These are phyloP conservation scores for Prosapia bicincta DNA, from an alignment of 2,888 invertebrate species.

Conservation along the genomic window DNA sequence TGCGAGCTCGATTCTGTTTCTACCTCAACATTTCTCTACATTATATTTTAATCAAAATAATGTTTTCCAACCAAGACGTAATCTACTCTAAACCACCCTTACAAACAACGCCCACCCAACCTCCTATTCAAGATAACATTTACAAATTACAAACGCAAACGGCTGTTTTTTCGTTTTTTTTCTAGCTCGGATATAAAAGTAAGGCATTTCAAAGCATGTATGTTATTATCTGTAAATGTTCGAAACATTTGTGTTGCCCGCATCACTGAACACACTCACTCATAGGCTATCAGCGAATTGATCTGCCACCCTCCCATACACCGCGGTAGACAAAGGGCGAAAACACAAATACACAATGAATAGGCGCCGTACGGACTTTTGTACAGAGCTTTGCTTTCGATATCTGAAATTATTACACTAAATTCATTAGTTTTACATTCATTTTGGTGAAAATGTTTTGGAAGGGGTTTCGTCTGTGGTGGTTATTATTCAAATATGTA, in stretches of 20 bases:
- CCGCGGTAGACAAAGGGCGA: neutral
- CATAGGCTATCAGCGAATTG: neutral
- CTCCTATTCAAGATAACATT: neutral
- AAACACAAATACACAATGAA: neutral
- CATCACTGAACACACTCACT: neutral
- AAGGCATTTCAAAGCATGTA: neutral
- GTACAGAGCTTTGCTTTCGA: neutral
- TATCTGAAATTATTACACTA: neutral
- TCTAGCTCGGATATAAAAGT: too few relatives aligned
- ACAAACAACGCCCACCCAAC: neutral
- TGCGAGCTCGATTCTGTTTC: too few relatives aligned
- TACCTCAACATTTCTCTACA: neutral
- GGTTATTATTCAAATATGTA: too few relatives aligned
- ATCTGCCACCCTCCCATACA: neutral
- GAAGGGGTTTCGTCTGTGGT: neutral
- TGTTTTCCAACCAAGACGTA: neutral
- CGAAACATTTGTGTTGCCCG: neutral
- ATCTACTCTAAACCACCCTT: neutral
- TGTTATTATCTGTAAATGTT: neutral
- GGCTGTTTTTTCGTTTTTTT: neutral
- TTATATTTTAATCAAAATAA: neutral
- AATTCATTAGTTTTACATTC: neutral
- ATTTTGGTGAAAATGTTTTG: neutral
- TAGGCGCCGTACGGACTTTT: neutral
- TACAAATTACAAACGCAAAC: neutral